phyloP scores from a whole-genome alignment of 2,797 vertebrate genomes.

The Sternotherus odoratus region DNA sequence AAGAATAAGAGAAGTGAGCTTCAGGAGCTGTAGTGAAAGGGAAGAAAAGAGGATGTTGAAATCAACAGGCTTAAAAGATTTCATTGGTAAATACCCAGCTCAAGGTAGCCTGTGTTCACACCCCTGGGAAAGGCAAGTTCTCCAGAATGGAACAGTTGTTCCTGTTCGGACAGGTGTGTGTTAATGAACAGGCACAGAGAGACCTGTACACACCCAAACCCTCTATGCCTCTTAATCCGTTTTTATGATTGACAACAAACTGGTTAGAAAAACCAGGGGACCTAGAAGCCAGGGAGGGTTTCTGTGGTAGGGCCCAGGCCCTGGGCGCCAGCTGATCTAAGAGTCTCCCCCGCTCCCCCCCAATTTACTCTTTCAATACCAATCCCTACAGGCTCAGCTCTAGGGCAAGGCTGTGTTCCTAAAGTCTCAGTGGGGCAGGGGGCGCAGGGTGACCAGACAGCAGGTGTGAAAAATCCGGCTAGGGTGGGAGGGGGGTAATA shows the following conservation, averaged over 20 bases:
- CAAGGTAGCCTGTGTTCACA: slow-evolving; percentile 36
- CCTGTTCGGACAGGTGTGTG: too few species aligned
- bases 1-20: slow-evolving; percentile 41
- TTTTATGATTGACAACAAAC: too few species aligned
- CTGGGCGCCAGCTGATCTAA: background rate
- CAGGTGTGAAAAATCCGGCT: too few species aligned
- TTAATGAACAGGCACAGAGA: too few species aligned
- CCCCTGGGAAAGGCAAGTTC: slow-evolving; percentile 58
- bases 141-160: background rate
- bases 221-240: too few species aligned
- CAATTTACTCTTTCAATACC: too few species aligned
- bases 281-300: background rate
- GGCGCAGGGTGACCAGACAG: too few species aligned
- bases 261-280: background rate
- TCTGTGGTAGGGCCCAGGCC: background rate
- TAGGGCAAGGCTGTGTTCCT: background rate
- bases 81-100: slow-evolving; percentile 38
- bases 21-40: slow-evolving; percentile 26
- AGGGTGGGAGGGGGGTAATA: too few species aligned
- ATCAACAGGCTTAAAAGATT: slow-evolving; percentile 71
- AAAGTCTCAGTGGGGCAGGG: too few species aligned
- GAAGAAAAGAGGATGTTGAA: slow-evolving; percentile 58
- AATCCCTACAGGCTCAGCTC: accelerated
- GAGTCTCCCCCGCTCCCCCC: accelerated
- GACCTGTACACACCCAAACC: too few species aligned